Evolutionary conservation across 2,797 vertebrate genomes (phyloP).

Genomic region (Malurus leucopterus): DNA sequence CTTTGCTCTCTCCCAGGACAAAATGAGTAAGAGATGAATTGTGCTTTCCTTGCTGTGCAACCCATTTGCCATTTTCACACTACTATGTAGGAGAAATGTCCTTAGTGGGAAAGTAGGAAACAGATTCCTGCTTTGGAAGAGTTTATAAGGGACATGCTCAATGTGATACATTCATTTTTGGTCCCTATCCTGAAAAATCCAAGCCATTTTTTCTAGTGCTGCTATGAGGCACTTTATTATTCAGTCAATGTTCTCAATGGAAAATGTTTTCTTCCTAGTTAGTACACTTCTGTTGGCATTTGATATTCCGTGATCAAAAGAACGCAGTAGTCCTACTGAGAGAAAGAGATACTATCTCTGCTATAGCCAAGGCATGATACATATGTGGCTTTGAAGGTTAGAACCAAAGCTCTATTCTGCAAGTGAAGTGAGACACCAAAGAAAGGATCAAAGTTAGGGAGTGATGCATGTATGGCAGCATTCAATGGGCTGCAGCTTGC

Average conservation of each 20-base stretch:
- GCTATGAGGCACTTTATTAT: not conserved
- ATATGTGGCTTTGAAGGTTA: conserved; percentile 16
- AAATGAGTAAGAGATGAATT: not conserved
- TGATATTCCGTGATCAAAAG: conserved; percentile 40
- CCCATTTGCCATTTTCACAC: not conserved
- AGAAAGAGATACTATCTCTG: not conserved
- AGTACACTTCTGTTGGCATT: not conserved
- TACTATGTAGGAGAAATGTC: not conserved
- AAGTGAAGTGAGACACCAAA: conserved; percentile 16
- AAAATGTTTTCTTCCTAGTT: not conserved
- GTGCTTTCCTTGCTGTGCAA: not conserved
- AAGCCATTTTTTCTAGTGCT: not conserved
- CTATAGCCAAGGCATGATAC: not conserved
- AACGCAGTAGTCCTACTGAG: not conserved
- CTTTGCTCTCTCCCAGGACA: not conserved
- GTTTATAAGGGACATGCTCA: not conserved
- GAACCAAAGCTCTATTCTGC: not conserved
- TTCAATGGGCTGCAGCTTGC: not conserved
- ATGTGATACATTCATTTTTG: not conserved
- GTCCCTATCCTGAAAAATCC: not conserved
- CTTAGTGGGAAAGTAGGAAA: not conserved
- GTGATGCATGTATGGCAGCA: not conserved
- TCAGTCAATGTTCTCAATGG: not conserved
- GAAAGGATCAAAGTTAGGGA: conserved; percentile 15
- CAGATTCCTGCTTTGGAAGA: not conserved